phyloP scores from a whole-genome alignment of 2,888 invertebrate species.

The Nephrotoma appendiculata region DNA sequence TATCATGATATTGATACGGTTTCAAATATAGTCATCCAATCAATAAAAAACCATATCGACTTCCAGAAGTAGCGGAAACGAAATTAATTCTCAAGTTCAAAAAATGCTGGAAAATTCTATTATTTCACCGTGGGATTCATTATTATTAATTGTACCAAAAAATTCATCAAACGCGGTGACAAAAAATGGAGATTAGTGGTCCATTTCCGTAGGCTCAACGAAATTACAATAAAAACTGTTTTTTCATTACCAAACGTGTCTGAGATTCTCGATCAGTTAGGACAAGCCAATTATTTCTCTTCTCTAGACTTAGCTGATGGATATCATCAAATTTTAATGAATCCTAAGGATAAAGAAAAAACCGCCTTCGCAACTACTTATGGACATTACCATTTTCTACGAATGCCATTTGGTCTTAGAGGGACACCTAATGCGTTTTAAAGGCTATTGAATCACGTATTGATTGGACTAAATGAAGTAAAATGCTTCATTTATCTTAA shows the following conservation, averaged over 20 bases:
- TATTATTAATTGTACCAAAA: background rate
- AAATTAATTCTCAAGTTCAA: background rate
- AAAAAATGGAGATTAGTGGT: background rate
- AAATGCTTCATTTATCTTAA: background rate
- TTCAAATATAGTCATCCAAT: no score
- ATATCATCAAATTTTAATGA: no score
- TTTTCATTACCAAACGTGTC: no score
- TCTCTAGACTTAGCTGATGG: no score
- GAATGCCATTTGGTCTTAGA: background rate
- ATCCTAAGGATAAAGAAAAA: no score
- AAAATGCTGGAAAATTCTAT: background rate
- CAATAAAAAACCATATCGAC: background rate
- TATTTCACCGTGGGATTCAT: no score
- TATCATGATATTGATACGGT: no score
- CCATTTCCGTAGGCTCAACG: no score
- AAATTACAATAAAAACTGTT: no score
- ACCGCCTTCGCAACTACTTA: constrained; percentile 10
- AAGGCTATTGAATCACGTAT: background rate
- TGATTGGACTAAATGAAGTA: background rate
- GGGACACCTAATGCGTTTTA: background rate
- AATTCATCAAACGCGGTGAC: background rate
- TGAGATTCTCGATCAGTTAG: no score
- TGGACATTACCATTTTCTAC: background rate
- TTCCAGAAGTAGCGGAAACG: background rate
- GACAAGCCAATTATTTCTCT: no score